Conservation (phyloP, 2,797 vertebrate species). For the Coracias cyanogaster region DNA sequence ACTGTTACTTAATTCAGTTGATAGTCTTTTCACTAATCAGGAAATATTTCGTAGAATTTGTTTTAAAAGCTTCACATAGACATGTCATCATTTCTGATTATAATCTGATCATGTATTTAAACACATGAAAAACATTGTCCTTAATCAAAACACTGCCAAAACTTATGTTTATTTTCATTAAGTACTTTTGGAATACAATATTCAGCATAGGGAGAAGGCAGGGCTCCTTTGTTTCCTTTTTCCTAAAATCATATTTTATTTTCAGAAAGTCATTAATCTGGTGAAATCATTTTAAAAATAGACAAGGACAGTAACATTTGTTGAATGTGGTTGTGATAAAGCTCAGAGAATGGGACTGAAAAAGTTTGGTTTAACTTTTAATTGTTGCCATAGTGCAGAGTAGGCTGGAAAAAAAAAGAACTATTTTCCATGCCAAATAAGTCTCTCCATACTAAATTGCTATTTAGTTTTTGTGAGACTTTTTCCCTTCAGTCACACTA, state of each 20-base stretch:
- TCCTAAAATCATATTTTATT: neutral
- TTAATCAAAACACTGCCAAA: neutral
- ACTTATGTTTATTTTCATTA: neutral
- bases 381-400: neutral
- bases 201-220: neutral
- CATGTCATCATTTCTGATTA: neutral
- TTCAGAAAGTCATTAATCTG: constrained; percentile 2
- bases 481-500: neutral
- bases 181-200: neutral
- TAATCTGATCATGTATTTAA: neutral
- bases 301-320: neutral
- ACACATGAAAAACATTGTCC: neutral
- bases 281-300: neutral
- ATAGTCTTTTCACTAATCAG: neutral
- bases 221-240: neutral
- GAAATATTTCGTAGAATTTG: neutral
- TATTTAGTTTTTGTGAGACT: neutral
- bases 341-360: neutral
- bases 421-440: neutral
- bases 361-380: neutral
- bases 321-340: neutral
- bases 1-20: neutral
- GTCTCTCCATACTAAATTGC: neutral
- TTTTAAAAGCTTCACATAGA: neutral
- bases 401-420: neutral